Evolutionary conservation across 2,888 invertebrate species (phyloP).

Genomic region (Biston stratarius): DNA sequence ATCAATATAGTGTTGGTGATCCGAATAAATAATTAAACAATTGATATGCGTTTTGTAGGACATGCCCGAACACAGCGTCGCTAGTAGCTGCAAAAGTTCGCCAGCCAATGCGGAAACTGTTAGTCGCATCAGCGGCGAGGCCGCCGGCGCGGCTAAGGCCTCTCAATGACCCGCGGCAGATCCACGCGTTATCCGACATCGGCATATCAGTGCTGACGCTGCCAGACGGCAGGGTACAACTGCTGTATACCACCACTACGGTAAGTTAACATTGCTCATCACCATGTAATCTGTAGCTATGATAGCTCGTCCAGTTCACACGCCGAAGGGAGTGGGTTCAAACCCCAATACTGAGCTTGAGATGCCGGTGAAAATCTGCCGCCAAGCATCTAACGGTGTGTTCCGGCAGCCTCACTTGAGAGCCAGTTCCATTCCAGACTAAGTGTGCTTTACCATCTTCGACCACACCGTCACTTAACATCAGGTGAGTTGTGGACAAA

Average conservation of each 20-base stretch:
- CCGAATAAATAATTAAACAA: no score
- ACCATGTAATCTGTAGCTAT: background rate
- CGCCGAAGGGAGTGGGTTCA: no score
- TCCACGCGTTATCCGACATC: constrained; percentile 95
- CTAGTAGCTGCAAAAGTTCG: constrained; percentile 94
- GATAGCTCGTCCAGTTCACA: no score
- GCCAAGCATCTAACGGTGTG: no score
- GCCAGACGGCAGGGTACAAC: constrained; percentile 96
- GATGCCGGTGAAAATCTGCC: no score
- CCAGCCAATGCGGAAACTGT: constrained; percentile 93
- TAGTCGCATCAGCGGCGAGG: constrained; percentile 89
- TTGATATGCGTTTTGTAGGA: constrained; percentile 71
- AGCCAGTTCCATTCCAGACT: no score
- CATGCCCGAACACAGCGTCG: constrained; percentile 94
- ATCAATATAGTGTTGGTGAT: no score
- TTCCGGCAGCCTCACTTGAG: no score
- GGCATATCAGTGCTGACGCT: constrained; percentile 96
- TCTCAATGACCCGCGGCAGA: constrained; percentile 94
- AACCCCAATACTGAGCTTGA: no score
- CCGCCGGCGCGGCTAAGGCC: constrained; percentile 91
- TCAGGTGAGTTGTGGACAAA: no score
- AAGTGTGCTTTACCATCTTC: no score
- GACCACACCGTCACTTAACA: no score
- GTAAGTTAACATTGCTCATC: constrained; percentile 72
- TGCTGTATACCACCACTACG: constrained; percentile 95